Conservation (phyloP, 2,113 vertebrate species). For the Cheilinus undulatus region DNA sequence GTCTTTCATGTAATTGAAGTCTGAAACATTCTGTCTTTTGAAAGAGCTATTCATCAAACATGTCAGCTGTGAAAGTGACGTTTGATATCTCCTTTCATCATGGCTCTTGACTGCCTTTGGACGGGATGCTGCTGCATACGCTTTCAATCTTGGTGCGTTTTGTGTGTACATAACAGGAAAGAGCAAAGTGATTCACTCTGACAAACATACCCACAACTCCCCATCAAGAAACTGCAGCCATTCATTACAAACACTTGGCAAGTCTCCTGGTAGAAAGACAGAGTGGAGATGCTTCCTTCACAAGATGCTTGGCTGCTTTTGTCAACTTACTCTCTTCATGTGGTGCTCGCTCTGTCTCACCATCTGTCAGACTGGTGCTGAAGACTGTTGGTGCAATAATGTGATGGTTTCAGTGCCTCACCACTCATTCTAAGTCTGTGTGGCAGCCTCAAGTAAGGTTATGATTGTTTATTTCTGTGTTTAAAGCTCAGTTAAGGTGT, state of each 20-base stretch:
- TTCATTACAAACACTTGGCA: constrained; percentile 13
- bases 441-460: constrained; percentile 41
- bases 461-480: constrained; percentile 43
- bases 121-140: too few species aligned
- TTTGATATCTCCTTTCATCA: too few species aligned
- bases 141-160: too few species aligned
- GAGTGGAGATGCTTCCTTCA: constrained; percentile 11
- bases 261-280: constrained; percentile 7
- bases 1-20: too few species aligned
- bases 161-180: too few species aligned
- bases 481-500: constrained; percentile 39
- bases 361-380: constrained; percentile 51
- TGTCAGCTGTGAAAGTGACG: too few species aligned
- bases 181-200: not conserved
- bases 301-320: constrained; percentile 25
- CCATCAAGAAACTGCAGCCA: constrained; percentile 1
- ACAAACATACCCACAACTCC: not conserved
- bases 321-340: constrained; percentile 20
- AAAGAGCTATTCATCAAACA: too few species aligned
- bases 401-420: constrained; percentile 49
- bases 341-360: constrained; percentile 7
- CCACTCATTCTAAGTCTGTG: constrained; percentile 40
- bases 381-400: constrained; percentile 36
- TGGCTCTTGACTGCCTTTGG: too few species aligned
- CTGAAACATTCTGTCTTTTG: too few species aligned